A percentile compares a stretch with the other conserved stretches of the same genome.
phyloP scores from a whole-genome alignment of 2,888 invertebrate species.

The Ashinkailepas kermadecensis region DNA sequence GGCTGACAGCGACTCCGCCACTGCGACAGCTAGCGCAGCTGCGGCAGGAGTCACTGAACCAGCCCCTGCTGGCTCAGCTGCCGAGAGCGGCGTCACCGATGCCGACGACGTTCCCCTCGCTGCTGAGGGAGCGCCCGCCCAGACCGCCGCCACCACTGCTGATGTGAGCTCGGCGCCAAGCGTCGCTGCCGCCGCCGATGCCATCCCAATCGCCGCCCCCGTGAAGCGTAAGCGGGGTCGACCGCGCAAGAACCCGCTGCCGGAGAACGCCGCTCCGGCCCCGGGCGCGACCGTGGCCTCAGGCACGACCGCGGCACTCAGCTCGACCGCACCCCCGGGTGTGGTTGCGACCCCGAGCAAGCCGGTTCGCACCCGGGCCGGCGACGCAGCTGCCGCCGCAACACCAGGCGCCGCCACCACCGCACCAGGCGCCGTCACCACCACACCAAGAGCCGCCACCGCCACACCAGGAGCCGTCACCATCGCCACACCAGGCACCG shows the following conservation, averaged over 20 bases:
- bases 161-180: background rate
- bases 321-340: no score
- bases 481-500: no score
- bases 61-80: background rate
- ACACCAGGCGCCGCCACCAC: no score
- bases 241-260: background rate
- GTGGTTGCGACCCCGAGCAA: no score
- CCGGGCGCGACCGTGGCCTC: background rate
- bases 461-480: background rate
- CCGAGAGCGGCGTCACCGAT: background rate
- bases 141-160: background rate
- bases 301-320: background rate
- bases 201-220: background rate
- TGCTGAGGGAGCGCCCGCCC: background rate
- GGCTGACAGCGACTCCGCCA: background rate
- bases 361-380: no score
- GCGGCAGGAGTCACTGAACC: background rate
- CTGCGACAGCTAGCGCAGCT: background rate
- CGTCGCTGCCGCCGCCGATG: background rate
- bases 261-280: background rate
- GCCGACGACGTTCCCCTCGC: no score
- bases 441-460: background rate
- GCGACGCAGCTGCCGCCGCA: no score
- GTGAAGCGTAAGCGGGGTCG: conserved; percentile 13
- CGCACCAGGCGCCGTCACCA: no score